Base-by-base conservation (phyloP, 2,888 invertebrate genomes). In the Eupeodes luniger region DNA sequence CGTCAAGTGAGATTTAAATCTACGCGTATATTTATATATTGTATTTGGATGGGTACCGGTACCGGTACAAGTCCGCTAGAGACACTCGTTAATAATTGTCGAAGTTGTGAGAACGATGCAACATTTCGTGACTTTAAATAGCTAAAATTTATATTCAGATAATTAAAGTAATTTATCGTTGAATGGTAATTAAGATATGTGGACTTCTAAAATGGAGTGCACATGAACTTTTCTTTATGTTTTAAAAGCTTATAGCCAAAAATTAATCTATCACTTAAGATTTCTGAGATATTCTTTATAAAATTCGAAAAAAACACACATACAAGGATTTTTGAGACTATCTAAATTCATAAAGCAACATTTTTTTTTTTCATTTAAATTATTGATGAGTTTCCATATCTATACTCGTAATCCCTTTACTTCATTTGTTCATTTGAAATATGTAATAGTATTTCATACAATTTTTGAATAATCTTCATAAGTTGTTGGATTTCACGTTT, bases 121-220 rank as follows among this genome's bases (percentile, higher is more conserved):
- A 72, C 64, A 66, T 72, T 78, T 78, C 77, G 82, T 83, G 82
- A 72, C 77, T 72, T 44, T 5, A 47, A 67, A 67, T 11, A 34
- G 4, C 5, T 51, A 34, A 27, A 34, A 11, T 53, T 36, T 40
- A 1, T 61, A 49, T 69, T 36, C 9, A 64, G 36, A 7, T 69
- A 82, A 76, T 77, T 62, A 49, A 62, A 53, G 69, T n/a, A 64
- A 77, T 70, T 82, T 49, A 55, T 55, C 19, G 19, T 16, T 49
- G n/a, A 62, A 77, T 49, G 53, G 49, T 76, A 77, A 82, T 76
- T 82, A 64, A 49, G 12, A 34, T 49, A 49, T 66, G 19, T 66
- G 14, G 5, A 27, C 47, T 66, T 27, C 10, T 12, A 27, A 49
- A 16, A 16, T 11, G 10, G 12, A 44, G 4, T 36, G 36, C 10